A percentile compares a stretch with the other conserved stretches of the same genome.
phyloP scores from a whole-genome alignment of 1,140 invertebrate species.

The Lordiphosa collinella region DNA sequence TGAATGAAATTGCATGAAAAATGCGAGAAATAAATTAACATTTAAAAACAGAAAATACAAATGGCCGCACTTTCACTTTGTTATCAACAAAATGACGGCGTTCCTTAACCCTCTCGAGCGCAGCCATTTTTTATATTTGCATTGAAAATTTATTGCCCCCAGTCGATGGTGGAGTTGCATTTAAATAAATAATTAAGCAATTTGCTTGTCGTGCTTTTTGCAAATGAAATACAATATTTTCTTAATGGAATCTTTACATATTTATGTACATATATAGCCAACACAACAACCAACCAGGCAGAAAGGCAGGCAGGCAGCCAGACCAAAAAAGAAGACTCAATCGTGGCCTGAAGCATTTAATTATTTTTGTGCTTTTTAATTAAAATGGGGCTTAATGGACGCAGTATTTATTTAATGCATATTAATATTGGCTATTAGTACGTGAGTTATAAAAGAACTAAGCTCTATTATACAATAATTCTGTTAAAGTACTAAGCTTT shows the following conservation, averaged over 20 bases:
- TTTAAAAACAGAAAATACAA: slow-evolving; percentile 8
- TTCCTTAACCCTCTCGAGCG: slow-evolving; percentile 6
- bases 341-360: slow-evolving; percentile 44
- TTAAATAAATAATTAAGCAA: slow-evolving; percentile 62
- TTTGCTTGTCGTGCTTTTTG: slow-evolving; percentile 43
- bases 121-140: slow-evolving; percentile 8
- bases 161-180: slow-evolving; percentile 32
- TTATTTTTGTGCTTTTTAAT: slow-evolving; percentile 47
- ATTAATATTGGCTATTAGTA: slow-evolving; percentile 3
- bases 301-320: not conserved
- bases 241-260: slow-evolving; percentile 42
- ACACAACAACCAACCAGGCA: too few relatives aligned
- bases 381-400: slow-evolving; percentile 38
- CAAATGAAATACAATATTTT: slow-evolving; percentile 52
- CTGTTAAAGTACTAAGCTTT: too few relatives aligned
- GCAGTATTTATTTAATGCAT: slow-evolving; percentile 21
- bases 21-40: slow-evolving; percentile 26
- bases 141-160: slow-evolving; percentile 45
- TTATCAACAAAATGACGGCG: slow-evolving; percentile 38
- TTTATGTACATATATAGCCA: too few relatives aligned
- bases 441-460: too few relatives aligned
- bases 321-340: slow-evolving; percentile 35
- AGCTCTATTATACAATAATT: too few relatives aligned
- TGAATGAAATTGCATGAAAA: too few relatives aligned
- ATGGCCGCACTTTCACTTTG: slow-evolving; percentile 43